Evolutionary conservation across 35 echinoderm and acorn worm genomes (phyloP).

Genomic region (Anneissia japonica): DNA sequence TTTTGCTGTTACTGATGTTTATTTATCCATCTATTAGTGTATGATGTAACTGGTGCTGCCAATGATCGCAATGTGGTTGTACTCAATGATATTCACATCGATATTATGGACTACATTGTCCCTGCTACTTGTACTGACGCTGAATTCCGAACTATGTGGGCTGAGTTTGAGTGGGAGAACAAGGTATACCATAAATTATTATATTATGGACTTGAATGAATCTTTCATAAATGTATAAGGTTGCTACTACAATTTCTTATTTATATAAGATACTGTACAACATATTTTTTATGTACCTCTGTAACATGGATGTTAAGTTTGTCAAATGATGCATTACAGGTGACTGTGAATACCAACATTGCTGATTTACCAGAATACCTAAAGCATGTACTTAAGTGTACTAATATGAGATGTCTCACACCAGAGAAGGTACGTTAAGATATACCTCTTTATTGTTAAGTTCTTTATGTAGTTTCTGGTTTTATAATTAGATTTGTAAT

Average conservation of each 20-base stretch:
- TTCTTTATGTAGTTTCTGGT: too few species aligned
- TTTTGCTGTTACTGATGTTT: neutral
- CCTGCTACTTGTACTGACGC: conserved; percentile 84
- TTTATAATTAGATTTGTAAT: too few species aligned
- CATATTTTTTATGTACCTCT: neutral
- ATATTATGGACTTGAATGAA: too few species aligned
- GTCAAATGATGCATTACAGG: conserved; percentile 33
- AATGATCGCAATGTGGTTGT: conserved; percentile 93
- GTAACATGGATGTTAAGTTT: too few species aligned
- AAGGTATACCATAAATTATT: too few species aligned
- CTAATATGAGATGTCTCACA: conserved; percentile 94
- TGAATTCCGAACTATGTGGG: conserved; percentile 96
- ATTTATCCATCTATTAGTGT: conserved; percentile 49
- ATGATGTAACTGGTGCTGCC: conserved; percentile 81
- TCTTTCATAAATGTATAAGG: neutral
- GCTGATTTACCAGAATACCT: conserved; percentile 70
- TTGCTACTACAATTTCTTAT: neutral
- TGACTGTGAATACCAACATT: conserved; percentile 98
- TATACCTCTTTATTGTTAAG: too few species aligned
- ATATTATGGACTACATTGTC: conserved; percentile 98
- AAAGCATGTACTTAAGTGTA: conserved; percentile 78
- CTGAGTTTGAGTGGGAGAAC: conserved; percentile 99
- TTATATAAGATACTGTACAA: neutral
- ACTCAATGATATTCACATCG: conserved; percentile 96
- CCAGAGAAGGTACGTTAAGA: conserved; percentile 88